Evolutionary conservation across 2,888 invertebrate genomes (phyloP), one percentile per base, ranked within the genome.

Genomic region (Cloeon dipterum): DNA sequence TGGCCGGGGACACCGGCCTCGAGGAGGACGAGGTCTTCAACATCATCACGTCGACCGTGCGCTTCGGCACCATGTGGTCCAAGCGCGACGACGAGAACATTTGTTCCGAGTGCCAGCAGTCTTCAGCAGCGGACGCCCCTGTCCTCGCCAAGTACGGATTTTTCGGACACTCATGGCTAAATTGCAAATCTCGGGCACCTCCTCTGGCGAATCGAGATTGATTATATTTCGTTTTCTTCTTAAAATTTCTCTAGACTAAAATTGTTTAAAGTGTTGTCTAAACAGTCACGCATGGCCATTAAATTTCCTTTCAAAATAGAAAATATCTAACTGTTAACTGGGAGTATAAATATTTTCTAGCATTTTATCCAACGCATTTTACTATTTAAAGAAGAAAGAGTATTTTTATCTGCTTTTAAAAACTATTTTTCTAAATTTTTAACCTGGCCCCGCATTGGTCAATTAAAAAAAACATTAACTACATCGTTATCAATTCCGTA

Each of bases 1-100:
- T 67, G 45, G 56, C 54, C 21, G 49, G 52, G 4, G 51, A 48
- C 36, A 49, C 48, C 39, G 40, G 49, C 16, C 52, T 54, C 52
- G 68, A 63, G 47, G 71, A 73, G 48, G 77, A 81, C 55, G 64
- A 70, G 34, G 64, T 76, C 41, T 76, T 79, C 51, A 72, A 74
- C 51, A 77, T 79, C 47, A 70, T 79, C 47, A 70, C 74, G 37
- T 74, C 76, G 35, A 75, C 75, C 20, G 66, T 72, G 36, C 66
- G 67, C 46, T 66, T 68, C 52, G 71, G 70, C 32, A 64, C 66
- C 45, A 62, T 66, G 36, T 74, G 74, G 74, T 66, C 68, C 39
- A 72, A 71, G 53, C 66, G 70, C 54, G 66, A 65, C 41, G 61
- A 64, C 52, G 68, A 70, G 51, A 63, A 67, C 59, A 70, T 64